Evolutionary conservation across 2,797 vertebrate genomes (phyloP), one percentile per base, ranked within the genome.

Genomic region (Cuniculus paca): DNA sequence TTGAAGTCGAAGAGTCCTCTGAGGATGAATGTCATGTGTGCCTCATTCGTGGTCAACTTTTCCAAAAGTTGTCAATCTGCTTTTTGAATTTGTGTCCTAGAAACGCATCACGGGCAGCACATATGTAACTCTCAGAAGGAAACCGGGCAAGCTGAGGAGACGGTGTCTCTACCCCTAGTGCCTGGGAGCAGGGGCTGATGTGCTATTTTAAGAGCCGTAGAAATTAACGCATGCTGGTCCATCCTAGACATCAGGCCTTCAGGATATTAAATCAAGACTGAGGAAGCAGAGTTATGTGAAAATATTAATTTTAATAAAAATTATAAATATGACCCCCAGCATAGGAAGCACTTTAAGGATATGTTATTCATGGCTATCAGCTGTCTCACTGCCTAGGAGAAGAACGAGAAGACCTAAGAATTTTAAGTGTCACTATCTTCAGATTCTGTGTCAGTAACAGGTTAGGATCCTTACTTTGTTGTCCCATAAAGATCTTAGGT

Each of bases 221-320:
- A 96, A 80, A 95, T 87, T 34, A 94, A 72, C 79, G 50, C 42
- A 22, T 6, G 60, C 45, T 86, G 45, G 63, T 72, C 36, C 68
- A 52, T 68, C 45, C 42, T 48, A 80, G 81, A n/a, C 68, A 58
- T 88, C 5, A 61, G 58, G 75, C n/a, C 45, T 91, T 78, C 42
- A 63, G 65, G 85, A 81, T 87, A 79, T 84, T 85, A 96, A 95
- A 68, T 56, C 31, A 45, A 85, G 90, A 65, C 19, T 77, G 58
- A 72, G 86, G 74, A 88, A 86, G 72, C 54, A 65, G 36, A 93
- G 42, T 79, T 91, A 75, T 60, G 50, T 70, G 26, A 72, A 97
- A 86, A 84, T 87, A 88, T 52, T 95, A 83, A 94, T 97, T 97
- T 94, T 60, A 95, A 92, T 91, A 54, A 95, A 96, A 96, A 85